These are phyloP conservation scores for Plecturocebus donacophilus DNA, from an alignment of 2,113 vertebrate genomes.

Conservation along the genomic window DNA sequence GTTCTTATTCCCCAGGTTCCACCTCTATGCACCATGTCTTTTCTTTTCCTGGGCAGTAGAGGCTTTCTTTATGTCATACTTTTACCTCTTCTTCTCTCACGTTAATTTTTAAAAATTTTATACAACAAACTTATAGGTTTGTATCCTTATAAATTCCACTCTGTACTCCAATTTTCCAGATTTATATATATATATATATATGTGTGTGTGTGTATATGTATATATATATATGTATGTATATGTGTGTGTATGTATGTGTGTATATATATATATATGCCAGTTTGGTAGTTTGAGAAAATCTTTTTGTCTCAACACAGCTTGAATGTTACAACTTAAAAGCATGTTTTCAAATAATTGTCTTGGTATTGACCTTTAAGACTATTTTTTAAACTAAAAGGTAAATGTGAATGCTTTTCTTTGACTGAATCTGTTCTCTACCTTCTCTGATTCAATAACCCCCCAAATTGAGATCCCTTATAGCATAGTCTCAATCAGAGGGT, in stretches of 20 bases:
- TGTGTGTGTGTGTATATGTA: not conserved
- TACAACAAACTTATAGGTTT: not conserved
- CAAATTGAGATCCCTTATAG: not conserved
- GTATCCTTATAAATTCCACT: not conserved
- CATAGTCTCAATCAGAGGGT: not conserved
- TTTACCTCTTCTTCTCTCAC: not conserved
- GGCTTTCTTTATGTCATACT: not conserved
- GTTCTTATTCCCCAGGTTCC: not conserved
- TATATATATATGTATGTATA: fast-evolving
- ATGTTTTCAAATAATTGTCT: not conserved
- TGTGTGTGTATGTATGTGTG: fast-evolving
- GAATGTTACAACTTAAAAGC: not conserved
- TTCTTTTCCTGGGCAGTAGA: not conserved
- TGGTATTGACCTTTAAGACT: not conserved
- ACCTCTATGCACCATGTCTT: not conserved
- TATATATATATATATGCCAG: not conserved
- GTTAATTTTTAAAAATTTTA: not conserved
- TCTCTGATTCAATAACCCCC: not conserved
- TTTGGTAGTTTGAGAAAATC: not conserved
- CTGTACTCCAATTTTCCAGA: not conserved
- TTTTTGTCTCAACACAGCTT: not conserved
- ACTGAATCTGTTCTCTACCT: not conserved
- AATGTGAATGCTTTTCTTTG: not conserved
- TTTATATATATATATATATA: not conserved
- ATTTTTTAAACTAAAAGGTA: conserved; percentile 38